Conservation (phyloP, 1,140 invertebrate genomes). For the Heliconius congener region DNA sequence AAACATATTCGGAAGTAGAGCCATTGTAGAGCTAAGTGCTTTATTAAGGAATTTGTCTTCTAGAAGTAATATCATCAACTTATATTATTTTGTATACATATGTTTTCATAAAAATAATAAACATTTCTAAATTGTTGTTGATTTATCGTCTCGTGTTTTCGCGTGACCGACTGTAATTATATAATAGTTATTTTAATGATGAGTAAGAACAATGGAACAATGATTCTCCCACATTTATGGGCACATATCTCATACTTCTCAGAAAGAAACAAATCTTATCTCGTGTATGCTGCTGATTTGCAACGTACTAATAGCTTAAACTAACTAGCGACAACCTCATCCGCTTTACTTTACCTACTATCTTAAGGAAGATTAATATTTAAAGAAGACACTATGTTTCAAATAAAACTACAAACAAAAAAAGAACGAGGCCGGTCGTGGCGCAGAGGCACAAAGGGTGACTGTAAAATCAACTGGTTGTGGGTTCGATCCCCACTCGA, state of each 20-base stretch:
- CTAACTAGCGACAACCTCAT: background rate
- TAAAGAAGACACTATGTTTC: background rate
- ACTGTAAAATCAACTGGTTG: no score
- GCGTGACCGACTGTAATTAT: conserved; percentile 61
- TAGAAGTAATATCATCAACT: no score
- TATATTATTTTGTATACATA: background rate
- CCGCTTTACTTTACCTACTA: background rate
- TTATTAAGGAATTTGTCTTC: no score
- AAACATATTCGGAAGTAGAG: no score
- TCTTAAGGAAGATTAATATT: no score
- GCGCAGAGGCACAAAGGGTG: no score
- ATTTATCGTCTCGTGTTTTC: conserved; percentile 32
- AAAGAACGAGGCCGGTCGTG: no score
- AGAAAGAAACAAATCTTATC: conserved; percentile 51
- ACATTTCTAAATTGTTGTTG: conserved; percentile 13
- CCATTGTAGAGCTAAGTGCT: no score
- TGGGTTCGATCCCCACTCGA: no score
- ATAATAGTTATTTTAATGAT: conserved; percentile 69
- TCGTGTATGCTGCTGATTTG: conserved; percentile 35
- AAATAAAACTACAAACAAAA: background rate
- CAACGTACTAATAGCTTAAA: conserved; percentile 21
- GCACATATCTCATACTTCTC: conserved; percentile 58
- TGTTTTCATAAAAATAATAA: background rate
- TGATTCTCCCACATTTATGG: conserved; percentile 69
- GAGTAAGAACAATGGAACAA: conserved; percentile 75